Evolutionary conservation across 2,113 vertebrate genomes (phyloP), one percentile per base, ranked within the genome.

Genomic region (Ochotona princeps): DNA sequence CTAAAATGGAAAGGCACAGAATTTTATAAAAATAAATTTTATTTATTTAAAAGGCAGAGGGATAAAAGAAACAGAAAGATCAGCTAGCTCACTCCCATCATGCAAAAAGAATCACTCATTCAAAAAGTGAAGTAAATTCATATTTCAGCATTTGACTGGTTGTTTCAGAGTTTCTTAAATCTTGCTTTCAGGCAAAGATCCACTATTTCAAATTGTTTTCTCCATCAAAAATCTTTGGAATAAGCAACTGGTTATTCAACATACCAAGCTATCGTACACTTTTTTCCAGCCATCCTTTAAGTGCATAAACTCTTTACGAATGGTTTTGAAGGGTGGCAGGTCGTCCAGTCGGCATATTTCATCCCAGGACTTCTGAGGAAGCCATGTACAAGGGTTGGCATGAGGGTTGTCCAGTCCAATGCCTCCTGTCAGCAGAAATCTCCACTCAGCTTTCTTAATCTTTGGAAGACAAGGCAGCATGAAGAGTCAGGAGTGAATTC

Each of bases 331-430:
- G 69, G 13, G 0, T 47, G 95, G 84, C 72, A 99, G 87, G 57
- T 98, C 98, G 47, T 99, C 98, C 26, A 99, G 95, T 14, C 98
- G 98, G 95, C 99, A 99, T 72, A 99, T 97, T 97, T 99, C 99
- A 87, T 99, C 99, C 99, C 99, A 99, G 10, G 99, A 98, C 70
- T 98, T 98, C 91, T 98, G 98, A 63, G 98, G 98, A 83, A 99
- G 98, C 99, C 99, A 99, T 9, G 96, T 97, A 93, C 98, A 99
- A 21, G 99, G 98, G 87, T 99, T 99, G 7, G 98, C 32, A 72
- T 98, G 94, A 12, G 98, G 98, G 75, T 99, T 99, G 75, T 99
- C 98, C 94, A 99, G 97, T 21, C 99, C 98, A 60, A 99, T 98
- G 15, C 99, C 98, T 0, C 98, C 98, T 2, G 98, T 99, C 65